phyloP scores from a whole-genome alignment of 2,888 invertebrate genomes.

The Apamea anceps region DNA sequence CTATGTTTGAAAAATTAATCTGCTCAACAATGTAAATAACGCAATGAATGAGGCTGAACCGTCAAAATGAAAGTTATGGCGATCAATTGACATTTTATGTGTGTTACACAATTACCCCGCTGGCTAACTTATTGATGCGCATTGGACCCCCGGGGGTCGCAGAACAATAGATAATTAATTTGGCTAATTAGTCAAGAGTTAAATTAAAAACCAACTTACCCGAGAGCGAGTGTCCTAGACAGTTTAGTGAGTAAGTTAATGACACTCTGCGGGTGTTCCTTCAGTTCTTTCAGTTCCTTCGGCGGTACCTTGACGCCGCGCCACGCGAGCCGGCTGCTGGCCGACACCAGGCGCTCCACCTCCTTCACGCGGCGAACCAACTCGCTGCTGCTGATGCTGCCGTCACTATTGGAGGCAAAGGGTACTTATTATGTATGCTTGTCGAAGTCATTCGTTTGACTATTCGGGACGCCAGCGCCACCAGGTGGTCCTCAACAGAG shows the following conservation, averaged over 20 bases:
- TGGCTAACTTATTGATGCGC: not conserved
- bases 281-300: conserved; percentile 76
- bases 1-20: not conserved
- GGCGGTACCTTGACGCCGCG: conserved; percentile 86
- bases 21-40: not conserved
- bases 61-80: not conserved
- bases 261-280: conserved; percentile 68
- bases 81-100: not conserved
- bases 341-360: conserved; percentile 88
- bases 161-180: not conserved
- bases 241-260: conserved; percentile 81
- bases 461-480: too few species aligned
- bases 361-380: conserved; percentile 86
- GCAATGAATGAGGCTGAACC: not conserved
- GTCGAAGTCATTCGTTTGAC: too few species aligned
- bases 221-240: conserved; percentile 71
- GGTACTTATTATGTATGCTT: too few species aligned
- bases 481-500: too few species aligned
- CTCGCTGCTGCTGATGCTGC: conserved; percentile 79
- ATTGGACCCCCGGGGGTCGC: not conserved
- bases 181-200: not conserved
- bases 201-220: conserved; percentile 54
- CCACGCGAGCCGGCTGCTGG: conserved; percentile 85
- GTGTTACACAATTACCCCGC: not conserved
- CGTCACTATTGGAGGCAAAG: conserved; percentile 73